phyloP scores from a whole-genome alignment of 2,888 invertebrate species.

The Euproctis similis region DNA sequence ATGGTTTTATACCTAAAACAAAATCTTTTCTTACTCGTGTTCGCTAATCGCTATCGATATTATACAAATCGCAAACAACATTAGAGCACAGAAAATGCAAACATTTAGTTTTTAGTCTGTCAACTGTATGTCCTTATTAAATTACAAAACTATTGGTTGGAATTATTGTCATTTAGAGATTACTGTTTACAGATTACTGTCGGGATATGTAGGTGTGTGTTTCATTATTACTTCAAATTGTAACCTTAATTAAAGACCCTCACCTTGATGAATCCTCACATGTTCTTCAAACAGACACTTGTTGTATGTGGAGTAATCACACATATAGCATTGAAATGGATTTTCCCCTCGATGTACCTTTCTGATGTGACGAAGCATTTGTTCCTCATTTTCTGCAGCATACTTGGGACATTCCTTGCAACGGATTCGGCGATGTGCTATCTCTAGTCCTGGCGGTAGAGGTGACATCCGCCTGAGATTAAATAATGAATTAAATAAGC shows the following conservation, averaged over 20 bases:
- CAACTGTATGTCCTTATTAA: too few species aligned
- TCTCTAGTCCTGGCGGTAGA: background rate
- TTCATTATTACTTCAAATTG: too few species aligned
- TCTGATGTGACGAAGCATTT: slow-evolving; percentile 40
- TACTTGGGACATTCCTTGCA: slow-evolving; percentile 33
- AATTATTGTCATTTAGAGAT: too few species aligned
- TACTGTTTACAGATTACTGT: too few species aligned
- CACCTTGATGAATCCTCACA: slow-evolving; percentile 49
- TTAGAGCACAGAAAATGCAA: too few species aligned
- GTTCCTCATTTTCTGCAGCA: slow-evolving; percentile 39
- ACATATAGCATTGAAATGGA: slow-evolving; percentile 56
- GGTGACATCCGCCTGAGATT: slow-evolving; percentile 4
- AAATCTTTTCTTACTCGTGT: background rate
- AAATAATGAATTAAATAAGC: too few species aligned
- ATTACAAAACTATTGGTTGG: too few species aligned
- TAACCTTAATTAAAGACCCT: too few species aligned
- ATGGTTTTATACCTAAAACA: slow-evolving; percentile 48
- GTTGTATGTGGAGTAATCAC: slow-evolving; percentile 56
- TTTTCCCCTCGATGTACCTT: slow-evolving; percentile 47
- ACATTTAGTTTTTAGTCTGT: too few species aligned
- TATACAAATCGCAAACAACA: background rate
- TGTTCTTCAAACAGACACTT: slow-evolving; percentile 53
- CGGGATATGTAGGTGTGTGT: too few species aligned
- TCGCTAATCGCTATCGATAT: too few species aligned
- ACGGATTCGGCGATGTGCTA: slow-evolving; percentile 10